Evolutionary conservation across 2,888 invertebrate genomes (phyloP).

Genomic region (Chloroclystis v-ata): DNA sequence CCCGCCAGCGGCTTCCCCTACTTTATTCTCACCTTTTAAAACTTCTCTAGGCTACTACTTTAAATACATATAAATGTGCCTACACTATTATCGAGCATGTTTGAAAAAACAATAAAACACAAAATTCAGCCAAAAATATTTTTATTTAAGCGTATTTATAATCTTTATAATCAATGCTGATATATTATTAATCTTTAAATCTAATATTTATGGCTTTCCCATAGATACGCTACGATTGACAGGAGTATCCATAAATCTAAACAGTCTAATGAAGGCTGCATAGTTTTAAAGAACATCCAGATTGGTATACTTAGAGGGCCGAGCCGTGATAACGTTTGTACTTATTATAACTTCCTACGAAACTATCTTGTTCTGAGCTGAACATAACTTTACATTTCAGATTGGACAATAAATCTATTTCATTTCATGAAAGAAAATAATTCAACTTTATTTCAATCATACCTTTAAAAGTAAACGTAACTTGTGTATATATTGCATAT

Average conservation of each 20-base stretch:
- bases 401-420: no score
- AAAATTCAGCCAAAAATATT: conserved; percentile 75
- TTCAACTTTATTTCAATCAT: no score
- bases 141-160: conserved; percentile 79
- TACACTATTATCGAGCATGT: no score
- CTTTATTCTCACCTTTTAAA: no score
- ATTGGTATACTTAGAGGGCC: conserved; percentile 62
- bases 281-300: conserved; percentile 47
- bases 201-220: conserved; percentile 73
- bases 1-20: no score
- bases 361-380: conserved; percentile 19
- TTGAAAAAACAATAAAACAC: conserved; percentile 71
- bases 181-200: conserved; percentile 75
- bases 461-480: no score
- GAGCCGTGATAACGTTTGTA: conserved; percentile 67
- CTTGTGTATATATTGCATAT: no score
- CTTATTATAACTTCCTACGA: conserved; percentile 57
- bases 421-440: no score
- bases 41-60: no score
- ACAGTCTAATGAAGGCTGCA: conserved; percentile 41
- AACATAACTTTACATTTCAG: not conserved
- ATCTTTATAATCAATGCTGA: conserved; percentile 76
- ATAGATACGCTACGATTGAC: conserved; percentile 53
- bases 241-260: conserved; percentile 50
- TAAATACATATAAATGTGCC: no score